phyloP scores from a whole-genome alignment of 2,888 invertebrate species.

The Matsumyia berberina region DNA sequence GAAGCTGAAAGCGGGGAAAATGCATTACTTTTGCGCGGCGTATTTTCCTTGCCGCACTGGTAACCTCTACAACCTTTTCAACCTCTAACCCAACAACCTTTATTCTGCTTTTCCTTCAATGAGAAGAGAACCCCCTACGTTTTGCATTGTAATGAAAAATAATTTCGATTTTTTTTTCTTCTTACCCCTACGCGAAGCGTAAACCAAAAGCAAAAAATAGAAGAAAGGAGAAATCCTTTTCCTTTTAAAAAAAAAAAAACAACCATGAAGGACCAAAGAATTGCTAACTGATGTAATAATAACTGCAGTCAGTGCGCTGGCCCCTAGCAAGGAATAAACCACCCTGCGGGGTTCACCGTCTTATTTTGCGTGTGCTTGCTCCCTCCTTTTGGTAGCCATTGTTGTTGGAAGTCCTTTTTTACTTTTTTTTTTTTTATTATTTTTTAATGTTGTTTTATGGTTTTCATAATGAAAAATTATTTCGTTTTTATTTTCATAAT shows the following conservation, averaged over 20 bases:
- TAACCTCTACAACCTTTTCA: slow-evolving; percentile 24
- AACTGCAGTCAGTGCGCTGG: slow-evolving; percentile 66
- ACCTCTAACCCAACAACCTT: slow-evolving; percentile 37
- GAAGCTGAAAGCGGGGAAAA: slow-evolving; percentile 34
- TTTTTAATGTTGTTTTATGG: slow-evolving; percentile 74
- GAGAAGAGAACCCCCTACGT: slow-evolving; percentile 11
- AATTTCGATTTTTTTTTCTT: slow-evolving; percentile 29
- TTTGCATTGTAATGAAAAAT: slow-evolving; percentile 55
- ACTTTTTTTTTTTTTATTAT: slow-evolving; percentile 47
- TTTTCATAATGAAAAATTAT: slow-evolving; percentile 75
- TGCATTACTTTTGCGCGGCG: slow-evolving; percentile 36
- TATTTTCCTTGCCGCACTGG: background rate
- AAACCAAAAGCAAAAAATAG: background rate
- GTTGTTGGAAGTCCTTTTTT: slow-evolving; percentile 35
- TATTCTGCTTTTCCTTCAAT: slow-evolving; percentile 8
- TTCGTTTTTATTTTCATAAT: slow-evolving; percentile 73
- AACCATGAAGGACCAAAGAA: slow-evolving; percentile 43
- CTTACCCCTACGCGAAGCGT: slow-evolving; percentile 10
- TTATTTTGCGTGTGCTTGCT: background rate
- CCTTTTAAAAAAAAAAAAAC: background rate
- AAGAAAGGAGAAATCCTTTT: slow-evolving; percentile 37
- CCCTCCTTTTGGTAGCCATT: slow-evolving; percentile 7
- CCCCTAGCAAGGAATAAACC: slow-evolving; percentile 50
- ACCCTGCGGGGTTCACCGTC: slow-evolving; percentile 8
- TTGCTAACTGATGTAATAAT: slow-evolving; percentile 70